Evolutionary conservation across 2,888 invertebrate genomes (phyloP).

Genomic region (Orthosia gothica): DNA sequence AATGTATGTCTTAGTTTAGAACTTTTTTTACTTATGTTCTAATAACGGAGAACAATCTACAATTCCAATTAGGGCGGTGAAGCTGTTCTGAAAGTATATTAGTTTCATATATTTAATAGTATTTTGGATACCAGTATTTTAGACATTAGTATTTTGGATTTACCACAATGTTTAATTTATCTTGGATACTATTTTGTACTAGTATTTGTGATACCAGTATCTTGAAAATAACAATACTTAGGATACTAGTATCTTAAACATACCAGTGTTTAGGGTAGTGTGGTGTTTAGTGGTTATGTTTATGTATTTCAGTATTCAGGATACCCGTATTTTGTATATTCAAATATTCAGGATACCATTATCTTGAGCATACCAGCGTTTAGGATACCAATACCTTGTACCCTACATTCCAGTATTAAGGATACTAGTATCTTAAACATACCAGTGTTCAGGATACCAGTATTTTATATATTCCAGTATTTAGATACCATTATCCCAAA

Average conservation of each 20-base stretch:
- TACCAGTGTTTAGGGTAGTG: neutral
- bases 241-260: neutral
- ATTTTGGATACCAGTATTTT: neutral
- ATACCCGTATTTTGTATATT: neutral
- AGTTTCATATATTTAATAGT: neutral
- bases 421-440: neutral
- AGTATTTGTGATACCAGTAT: neutral
- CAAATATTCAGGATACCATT: too few species aligned
- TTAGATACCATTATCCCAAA: neutral
- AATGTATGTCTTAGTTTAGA: conserved; percentile 2
- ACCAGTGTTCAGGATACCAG: neutral
- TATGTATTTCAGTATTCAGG: neutral
- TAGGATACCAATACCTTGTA: neutral
- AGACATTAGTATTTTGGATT: neutral
- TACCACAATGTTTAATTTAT: neutral
- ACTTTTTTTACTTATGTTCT: neutral
- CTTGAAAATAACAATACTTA: neutral
- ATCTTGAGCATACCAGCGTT: neutral
- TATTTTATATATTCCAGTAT: neutral
- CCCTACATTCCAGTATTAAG: neutral
- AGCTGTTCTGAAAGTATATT: neutral
- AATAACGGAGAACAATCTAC: neutral
- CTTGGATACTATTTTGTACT: neutral
- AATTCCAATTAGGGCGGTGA: conserved; percentile 4
- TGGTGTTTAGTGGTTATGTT: too few species aligned